These are phyloP conservation scores for Balaenoptera acutorostrata DNA, from an alignment of 2,113 vertebrate genomes.

Conservation along the genomic window DNA sequence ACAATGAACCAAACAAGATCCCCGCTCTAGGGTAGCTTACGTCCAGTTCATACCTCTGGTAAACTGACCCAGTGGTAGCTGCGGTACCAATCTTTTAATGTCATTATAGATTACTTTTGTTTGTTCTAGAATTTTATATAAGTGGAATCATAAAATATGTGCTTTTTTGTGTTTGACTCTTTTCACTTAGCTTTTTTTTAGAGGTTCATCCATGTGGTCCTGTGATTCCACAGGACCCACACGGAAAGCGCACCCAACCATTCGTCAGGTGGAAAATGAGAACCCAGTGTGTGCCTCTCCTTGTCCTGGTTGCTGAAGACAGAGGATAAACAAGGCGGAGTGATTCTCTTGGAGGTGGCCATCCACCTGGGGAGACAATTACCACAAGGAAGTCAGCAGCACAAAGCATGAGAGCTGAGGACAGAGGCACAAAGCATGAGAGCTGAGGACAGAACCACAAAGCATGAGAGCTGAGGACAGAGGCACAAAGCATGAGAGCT, in stretches of 20 bases:
- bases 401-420: not conserved
- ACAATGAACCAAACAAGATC: not conserved
- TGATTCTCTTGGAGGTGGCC: not conserved
- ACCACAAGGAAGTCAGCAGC: not conserved
- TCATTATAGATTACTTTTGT: not conserved
- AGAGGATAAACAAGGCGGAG: not conserved
- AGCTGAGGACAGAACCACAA: too few species aligned
- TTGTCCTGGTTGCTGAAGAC: not conserved
- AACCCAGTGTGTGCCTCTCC: not conserved
- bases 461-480: too few species aligned
- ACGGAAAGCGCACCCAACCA: not conserved
- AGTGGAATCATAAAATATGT: not conserved
- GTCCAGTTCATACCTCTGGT: not conserved
- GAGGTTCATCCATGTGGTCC: not conserved
- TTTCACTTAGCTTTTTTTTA: not conserved
- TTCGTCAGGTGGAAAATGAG: not conserved
- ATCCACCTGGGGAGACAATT: not conserved
- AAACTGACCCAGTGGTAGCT: not conserved
- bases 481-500: accelerated
- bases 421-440: not conserved
- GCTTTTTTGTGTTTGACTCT: not conserved
- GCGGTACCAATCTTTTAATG: not conserved
- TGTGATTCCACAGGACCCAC: not conserved
- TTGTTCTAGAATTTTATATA: too few species aligned
- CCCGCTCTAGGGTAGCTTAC: not conserved